Conservation (phyloP, 2,888 invertebrate genomes). For the Oscheius onirici region DNA sequence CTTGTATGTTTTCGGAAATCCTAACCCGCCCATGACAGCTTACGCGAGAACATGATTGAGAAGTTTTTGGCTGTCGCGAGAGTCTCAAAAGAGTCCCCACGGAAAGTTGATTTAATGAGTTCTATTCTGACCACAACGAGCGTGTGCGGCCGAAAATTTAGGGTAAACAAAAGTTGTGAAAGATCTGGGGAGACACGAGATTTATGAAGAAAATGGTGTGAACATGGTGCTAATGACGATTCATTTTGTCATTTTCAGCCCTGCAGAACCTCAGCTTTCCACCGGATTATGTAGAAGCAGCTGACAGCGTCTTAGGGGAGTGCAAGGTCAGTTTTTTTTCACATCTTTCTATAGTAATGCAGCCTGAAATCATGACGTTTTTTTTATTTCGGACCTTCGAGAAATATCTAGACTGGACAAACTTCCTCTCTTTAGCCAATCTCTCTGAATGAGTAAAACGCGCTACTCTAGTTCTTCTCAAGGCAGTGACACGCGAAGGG, state of each 20-base stretch:
- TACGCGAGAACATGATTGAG: too few species aligned
- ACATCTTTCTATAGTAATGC: too few species aligned
- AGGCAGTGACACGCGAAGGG: slow-evolving; percentile 5
- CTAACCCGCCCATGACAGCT: too few species aligned
- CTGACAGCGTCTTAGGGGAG: slow-evolving; percentile 90
- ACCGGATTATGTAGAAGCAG: slow-evolving; percentile 84
- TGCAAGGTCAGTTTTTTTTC: slow-evolving; percentile 80
- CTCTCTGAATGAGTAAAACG: not conserved
- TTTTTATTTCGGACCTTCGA: not conserved
- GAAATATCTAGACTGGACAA: too few species aligned
- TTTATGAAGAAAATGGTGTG: not conserved
- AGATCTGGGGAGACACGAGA: not conserved
- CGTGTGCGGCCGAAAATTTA: too few species aligned
- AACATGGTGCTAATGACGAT: not conserved
- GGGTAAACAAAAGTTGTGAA: not conserved
- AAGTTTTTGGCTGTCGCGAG: too few species aligned
- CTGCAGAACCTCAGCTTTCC: slow-evolving; percentile 87
- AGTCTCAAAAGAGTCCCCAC: too few species aligned
- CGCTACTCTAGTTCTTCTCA: too few species aligned
- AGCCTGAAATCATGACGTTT: not conserved
- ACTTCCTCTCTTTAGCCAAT: too few species aligned
- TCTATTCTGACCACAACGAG: not conserved
- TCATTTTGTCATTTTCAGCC: slow-evolving; percentile 72
- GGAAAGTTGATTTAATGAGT: too few species aligned
- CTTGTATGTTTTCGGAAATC: too few species aligned